Conservation (phyloP, 2,797 vertebrate genomes). For the Enteromius fasciolatus region DNA sequence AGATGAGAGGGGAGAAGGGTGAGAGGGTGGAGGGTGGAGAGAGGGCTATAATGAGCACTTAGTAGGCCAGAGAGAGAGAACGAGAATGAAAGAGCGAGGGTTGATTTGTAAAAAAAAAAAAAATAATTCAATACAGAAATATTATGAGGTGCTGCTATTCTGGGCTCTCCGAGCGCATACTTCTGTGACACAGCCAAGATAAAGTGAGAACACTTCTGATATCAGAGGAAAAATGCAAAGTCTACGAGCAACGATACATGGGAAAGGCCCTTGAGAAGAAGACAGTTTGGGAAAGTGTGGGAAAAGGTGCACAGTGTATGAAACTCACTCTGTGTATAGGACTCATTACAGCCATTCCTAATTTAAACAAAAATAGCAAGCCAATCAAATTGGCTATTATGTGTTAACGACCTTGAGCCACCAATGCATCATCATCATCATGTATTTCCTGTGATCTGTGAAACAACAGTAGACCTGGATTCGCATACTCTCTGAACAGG, state of each 20-base stretch:
- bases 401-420: not conserved
- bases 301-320: not conserved
- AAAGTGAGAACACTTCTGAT: conserved; percentile 56
- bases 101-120: conserved; percentile 35
- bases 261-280: conserved; percentile 4
- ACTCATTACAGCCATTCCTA: conserved; percentile 8
- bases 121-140: conserved; percentile 65
- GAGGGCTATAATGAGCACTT: conserved; percentile 50
- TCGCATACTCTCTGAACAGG: not conserved
- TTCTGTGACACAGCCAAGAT: conserved; percentile 53
- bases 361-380: not conserved
- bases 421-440: conserved; percentile 13
- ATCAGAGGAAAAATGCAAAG: conserved; percentile 43
- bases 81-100: conserved; percentile 42
- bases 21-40: conserved; percentile 41
- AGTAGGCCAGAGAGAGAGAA: conserved; percentile 40
- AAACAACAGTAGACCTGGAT: not conserved
- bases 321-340: not conserved
- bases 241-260: conserved; percentile 13
- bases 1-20: conserved; percentile 18
- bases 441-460: conserved; percentile 2
- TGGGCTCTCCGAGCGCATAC: conserved; percentile 64
- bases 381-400: not conserved
- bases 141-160: conserved; percentile 76
- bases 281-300: not conserved